phyloP scores from a whole-genome alignment of 2,797 vertebrate species.

The Poeciliopsis gracilis region DNA sequence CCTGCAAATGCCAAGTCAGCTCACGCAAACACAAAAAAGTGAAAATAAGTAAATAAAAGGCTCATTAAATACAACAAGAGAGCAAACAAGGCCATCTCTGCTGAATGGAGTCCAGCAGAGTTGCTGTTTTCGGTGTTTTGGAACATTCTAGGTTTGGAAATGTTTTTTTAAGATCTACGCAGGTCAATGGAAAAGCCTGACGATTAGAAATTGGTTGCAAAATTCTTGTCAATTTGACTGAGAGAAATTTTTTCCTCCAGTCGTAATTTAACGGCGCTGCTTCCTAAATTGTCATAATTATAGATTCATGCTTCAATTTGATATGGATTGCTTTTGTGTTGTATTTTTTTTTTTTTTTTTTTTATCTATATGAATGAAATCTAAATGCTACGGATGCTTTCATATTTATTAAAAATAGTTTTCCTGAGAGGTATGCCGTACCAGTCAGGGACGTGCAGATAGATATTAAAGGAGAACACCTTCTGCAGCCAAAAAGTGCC shows the following conservation, averaged over 20 bases:
- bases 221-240: neutral
- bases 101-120: too few relatives aligned
- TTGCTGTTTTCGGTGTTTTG: too few relatives aligned
- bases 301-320: neutral
- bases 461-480: too few relatives aligned
- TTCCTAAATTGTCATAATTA: neutral
- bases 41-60: too few relatives aligned
- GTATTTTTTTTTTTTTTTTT: too few relatives aligned
- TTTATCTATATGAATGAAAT: neutral
- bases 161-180: neutral
- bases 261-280: neutral
- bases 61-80: too few relatives aligned
- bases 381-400: neutral
- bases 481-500: too few relatives aligned
- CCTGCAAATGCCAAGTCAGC: too few relatives aligned
- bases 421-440: neutral
- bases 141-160: too few relatives aligned
- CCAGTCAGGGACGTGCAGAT: neutral
- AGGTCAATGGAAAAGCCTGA: neutral
- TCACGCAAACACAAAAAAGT: too few relatives aligned
- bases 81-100: too few relatives aligned
- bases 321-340: neutral
- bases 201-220: neutral
- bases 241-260: too few relatives aligned
- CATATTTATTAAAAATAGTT: neutral